A percentile compares a stretch with the other conserved stretches of the same genome.
Evolutionary conservation across 2,888 invertebrate genomes (phyloP).

Genomic region (Cephus sareptanus): DNA sequence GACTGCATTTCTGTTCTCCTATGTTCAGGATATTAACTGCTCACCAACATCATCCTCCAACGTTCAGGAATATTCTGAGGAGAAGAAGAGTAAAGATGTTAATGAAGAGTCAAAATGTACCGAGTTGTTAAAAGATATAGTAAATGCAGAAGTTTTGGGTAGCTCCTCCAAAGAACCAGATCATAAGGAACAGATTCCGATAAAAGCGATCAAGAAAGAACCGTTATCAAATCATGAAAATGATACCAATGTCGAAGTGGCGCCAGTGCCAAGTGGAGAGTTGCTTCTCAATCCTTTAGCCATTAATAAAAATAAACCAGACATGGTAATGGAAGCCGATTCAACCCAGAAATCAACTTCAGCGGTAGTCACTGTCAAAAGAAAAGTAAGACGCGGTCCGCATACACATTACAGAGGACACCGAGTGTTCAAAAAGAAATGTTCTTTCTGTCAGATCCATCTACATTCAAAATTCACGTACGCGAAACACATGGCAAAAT

Average conservation of each 20-base stretch:
- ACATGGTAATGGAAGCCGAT: conserved; percentile 54
- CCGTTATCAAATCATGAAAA: conserved; percentile 61
- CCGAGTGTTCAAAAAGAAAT: conserved; percentile 53
- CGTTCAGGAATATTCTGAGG: neutral
- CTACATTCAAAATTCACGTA: conserved; percentile 57
- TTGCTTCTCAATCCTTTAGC: conserved; percentile 54
- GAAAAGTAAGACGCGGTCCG: conserved; percentile 49
- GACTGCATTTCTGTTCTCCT: too few relatives aligned
- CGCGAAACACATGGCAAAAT: conserved; percentile 56
- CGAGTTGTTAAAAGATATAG: neutral
- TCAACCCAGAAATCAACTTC: conserved; percentile 46
- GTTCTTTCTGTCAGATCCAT: conserved; percentile 53
- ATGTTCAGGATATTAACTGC: too few relatives aligned
- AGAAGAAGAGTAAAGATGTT: neutral
- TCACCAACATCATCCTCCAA: too few relatives aligned
- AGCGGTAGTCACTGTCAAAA: conserved; percentile 31
- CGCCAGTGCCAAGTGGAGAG: conserved; percentile 43
- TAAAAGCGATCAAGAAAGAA: conserved; percentile 69
- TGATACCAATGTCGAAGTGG: conserved; percentile 46
- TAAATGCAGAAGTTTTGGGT: neutral
- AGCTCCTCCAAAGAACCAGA: neutral
- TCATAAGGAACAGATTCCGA: conserved; percentile 42
- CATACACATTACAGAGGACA: conserved; percentile 55
- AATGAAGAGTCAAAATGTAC: neutral
- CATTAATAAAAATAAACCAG: conserved; percentile 35